Base-by-base conservation (phyloP, 2,888 invertebrate genomes). In the Drosophila rellima region DNA sequence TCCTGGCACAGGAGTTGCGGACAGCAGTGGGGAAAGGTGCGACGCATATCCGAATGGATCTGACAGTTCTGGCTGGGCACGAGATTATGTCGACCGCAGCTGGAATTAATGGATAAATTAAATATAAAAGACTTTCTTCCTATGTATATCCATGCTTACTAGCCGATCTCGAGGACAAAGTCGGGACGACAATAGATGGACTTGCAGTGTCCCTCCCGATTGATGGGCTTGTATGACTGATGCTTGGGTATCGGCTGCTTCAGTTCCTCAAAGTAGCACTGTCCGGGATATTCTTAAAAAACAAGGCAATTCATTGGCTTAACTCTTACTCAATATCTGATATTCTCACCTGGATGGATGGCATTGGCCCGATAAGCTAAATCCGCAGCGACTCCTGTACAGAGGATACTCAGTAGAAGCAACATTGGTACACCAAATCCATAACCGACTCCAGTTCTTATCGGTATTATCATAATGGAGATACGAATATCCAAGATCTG, bases 181-280 rank as follows among this genome's bases (percentile, higher is more conserved):
- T 91, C 91, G 17, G 89, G 80, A 2, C 91, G 81, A 52, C 91
- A 91, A 52, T 74, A 90, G 29, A 91, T 79, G 17, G 89, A 80
- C 3, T 84, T 80, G 66, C 91, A 91, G 65, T 83, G 86, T 0
- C 80, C 90, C 37, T 91, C 90, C 3, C 74, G 83, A 59, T 91
- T 91, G n/a, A 91, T 80, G 18, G 91, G 91, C 60, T 83, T 90
- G 37, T 86, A 90, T 0, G 90, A 87, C 51, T 91, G 90, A 51
- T 84, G 77, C 40, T 81, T 89, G 37, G 91, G 90, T 74, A 91
- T 91, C 10, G 90, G 64, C 57, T 91, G 91, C 17, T 88, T 78
- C 6, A 91, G 67, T 18, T 91, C 91, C 61, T 90, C 89, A 61
- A 86, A 90, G 59, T 91, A 91, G 44, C 91, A 91, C 50, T 91